Conservation (phyloP, 2,797 vertebrate genomes). For the Oryzias dopingdopingensis region DNA sequence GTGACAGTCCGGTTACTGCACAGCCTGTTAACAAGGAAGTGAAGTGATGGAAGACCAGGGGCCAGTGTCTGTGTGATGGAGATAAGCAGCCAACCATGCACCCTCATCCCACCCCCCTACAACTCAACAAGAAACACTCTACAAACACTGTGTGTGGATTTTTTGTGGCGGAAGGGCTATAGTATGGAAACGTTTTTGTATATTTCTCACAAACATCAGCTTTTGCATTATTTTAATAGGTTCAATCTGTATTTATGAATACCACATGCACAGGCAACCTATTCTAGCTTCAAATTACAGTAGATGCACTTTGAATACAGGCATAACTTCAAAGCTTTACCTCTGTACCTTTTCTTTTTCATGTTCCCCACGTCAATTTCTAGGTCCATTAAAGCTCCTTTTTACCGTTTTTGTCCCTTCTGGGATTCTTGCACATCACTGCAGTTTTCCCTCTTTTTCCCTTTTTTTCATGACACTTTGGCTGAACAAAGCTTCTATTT, state of each 20-base stretch:
- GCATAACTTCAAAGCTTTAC: conserved; percentile 23
- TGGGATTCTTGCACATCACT: conserved; percentile 30
- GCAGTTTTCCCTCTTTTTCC: conserved; percentile 20
- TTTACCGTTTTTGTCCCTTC: conserved; percentile 20
- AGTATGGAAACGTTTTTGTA: not conserved
- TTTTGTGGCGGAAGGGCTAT: conserved; percentile 18
- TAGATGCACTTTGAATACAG: not conserved
- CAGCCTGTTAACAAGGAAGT: conserved; percentile 51
- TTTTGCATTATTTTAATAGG: conserved; percentile 1
- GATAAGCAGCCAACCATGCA: conserved; percentile 55
- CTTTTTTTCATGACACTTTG: conserved; percentile 11
- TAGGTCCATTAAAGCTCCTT: conserved; percentile 49
- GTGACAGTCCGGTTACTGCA: conserved; percentile 19
- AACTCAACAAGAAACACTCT: conserved; percentile 5
- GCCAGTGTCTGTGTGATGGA: conserved; percentile 50
- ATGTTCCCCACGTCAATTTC: conserved; percentile 47
- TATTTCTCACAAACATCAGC: conserved; percentile 20
- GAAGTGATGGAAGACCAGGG: conserved; percentile 53
- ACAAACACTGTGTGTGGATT: conserved; percentile 19
- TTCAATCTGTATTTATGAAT: not conserved
- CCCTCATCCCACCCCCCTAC: conserved; percentile 1
- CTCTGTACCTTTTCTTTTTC: conserved; percentile 28
- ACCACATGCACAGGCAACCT: not conserved
- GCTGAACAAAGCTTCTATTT: conserved; percentile 45
- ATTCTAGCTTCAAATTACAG: not conserved